Evolutionary conservation across 2,797 vertebrate species (phyloP).

Genomic region (Tapirus indicus): DNA sequence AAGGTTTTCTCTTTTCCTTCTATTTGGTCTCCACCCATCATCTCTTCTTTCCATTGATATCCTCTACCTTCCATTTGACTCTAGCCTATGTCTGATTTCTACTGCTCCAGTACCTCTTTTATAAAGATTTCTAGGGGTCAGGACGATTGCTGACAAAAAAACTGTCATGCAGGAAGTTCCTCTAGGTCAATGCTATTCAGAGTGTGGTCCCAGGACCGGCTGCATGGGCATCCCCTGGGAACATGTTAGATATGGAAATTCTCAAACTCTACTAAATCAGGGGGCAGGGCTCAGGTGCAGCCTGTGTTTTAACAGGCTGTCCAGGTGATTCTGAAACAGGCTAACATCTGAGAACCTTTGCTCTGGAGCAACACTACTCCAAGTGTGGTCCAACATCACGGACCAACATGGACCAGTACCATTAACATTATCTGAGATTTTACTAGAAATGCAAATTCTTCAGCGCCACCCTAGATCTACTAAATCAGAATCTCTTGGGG

Average conservation of each 20-base stretch:
- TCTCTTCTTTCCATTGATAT: neutral
- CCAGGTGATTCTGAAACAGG: neutral
- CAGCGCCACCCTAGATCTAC: neutral
- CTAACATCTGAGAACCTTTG: neutral
- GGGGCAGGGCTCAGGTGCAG: neutral
- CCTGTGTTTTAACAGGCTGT: neutral
- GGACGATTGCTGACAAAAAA: neutral
- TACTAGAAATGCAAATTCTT: neutral
- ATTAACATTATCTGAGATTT: neutral
- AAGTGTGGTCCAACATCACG: neutral
- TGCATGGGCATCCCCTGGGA: neutral
- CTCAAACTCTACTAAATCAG: neutral
- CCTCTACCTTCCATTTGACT: neutral
- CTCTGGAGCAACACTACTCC: neutral
- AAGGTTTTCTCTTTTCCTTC: neutral
- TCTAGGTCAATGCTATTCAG: neutral
- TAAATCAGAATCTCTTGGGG: neutral
- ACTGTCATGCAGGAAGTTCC: neutral
- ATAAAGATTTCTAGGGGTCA: neutral
- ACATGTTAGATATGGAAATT: neutral
- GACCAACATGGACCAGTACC: neutral
- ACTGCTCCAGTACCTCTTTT: neutral
- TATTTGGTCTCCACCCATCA: neutral
- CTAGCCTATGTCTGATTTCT: neutral
- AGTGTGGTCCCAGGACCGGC: neutral